Conservation (phyloP, 1,140 invertebrate genomes). For the Leptopilina clavipes region DNA sequence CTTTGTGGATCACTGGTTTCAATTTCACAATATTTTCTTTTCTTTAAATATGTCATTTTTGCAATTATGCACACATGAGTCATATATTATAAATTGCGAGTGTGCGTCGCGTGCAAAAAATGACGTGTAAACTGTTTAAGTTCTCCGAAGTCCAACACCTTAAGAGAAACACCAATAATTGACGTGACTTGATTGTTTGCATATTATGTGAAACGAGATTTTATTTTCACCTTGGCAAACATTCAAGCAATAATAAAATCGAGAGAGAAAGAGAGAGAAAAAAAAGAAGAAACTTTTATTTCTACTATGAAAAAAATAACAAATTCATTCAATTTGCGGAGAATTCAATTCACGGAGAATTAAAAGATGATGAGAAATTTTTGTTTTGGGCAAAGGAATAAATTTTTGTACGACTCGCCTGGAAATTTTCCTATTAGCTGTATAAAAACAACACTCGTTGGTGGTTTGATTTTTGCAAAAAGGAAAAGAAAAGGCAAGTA, state of each 20-base stretch:
- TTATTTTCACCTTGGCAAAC: not conserved
- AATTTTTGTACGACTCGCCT: too few species aligned
- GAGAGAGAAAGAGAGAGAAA: not conserved
- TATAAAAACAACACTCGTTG: conserved; percentile 2
- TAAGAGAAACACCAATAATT: not conserved
- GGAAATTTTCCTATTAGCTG: not conserved
- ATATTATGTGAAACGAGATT: not conserved
- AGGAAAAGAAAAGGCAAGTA: not conserved
- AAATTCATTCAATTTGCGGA: too few species aligned
- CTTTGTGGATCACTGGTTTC: not conserved
- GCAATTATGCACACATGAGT: conserved; percentile 3
- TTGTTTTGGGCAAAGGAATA: too few species aligned
- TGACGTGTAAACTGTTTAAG: not conserved
- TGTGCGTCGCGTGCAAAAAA: conserved; percentile 22
- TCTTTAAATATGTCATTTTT: not conserved
- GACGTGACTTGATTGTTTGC: not conserved
- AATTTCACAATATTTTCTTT: not conserved
- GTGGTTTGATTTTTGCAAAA: conserved; percentile 23
- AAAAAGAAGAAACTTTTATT: too few species aligned
- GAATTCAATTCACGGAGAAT: too few species aligned
- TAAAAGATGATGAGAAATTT: too few species aligned
- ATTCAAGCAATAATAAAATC: too few species aligned
- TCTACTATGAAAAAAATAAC: too few species aligned
- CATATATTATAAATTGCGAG: conserved; percentile 3
- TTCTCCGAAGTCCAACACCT: not conserved